A percentile compares a stretch with the other conserved stretches of the same genome.
These are phyloP conservation scores for Octodon degus DNA, from an alignment of 2,113 vertebrate species.

Conservation along the genomic window DNA sequence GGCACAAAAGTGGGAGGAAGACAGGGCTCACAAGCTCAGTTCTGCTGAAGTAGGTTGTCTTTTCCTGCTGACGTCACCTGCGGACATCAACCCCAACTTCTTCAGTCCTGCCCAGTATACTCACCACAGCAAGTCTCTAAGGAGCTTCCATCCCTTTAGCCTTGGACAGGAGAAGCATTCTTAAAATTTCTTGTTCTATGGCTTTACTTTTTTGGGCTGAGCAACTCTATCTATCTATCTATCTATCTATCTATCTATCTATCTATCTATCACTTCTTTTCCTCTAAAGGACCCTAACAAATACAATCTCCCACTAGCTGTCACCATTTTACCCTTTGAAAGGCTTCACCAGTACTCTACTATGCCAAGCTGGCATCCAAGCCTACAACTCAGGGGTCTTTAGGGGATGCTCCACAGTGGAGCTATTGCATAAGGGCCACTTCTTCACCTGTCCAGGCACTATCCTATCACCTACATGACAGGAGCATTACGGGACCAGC, in stretches of 20 bases:
- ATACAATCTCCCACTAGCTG: not conserved
- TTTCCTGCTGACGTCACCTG: not conserved
- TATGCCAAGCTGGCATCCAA: not conserved
- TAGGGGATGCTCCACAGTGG: not conserved
- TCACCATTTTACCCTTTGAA: too few relatives aligned
- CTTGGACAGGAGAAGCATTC: not conserved
- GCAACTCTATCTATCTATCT: too few relatives aligned
- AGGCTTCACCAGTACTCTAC: not conserved
- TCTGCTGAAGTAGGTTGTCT: not conserved
- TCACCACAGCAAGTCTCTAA: not conserved
- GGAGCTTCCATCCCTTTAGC: not conserved
- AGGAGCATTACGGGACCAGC: fast-evolving
- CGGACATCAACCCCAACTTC: not conserved
- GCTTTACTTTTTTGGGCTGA: not conserved
- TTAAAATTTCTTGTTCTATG: not conserved
- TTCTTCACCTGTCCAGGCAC: not conserved
- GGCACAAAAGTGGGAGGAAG: not conserved
- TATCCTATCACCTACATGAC: not conserved
- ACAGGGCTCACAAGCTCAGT: not conserved
- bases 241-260: too few relatives aligned
- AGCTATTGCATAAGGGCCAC: not conserved
- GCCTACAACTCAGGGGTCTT: too few relatives aligned
- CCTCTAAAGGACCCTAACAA: not conserved
- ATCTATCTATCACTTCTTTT: not conserved
- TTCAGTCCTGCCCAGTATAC: not conserved